Evolutionary conservation across 2,888 invertebrate genomes (phyloP).

Genomic region (Lepidonotus clava): DNA sequence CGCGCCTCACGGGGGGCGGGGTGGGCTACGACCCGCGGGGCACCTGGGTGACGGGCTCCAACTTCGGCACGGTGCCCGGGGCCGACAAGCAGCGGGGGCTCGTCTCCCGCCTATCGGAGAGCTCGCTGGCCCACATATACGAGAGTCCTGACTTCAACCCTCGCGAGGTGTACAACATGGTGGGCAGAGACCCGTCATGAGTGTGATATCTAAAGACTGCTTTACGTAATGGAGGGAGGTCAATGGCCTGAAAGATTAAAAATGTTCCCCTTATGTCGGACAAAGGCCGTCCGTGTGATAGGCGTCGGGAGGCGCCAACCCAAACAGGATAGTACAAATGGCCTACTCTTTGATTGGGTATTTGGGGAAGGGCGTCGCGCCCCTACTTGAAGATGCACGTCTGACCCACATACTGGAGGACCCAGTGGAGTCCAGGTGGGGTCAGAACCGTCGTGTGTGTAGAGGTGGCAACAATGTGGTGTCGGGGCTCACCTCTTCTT

Average conservation of each 20-base stretch:
- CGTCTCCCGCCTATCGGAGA: background rate
- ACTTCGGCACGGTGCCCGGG: slow-evolving; percentile 26
- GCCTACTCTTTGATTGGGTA: background rate
- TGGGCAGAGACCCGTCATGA: slow-evolving; percentile 25
- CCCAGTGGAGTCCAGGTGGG: no score
- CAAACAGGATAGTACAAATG: slow-evolving; percentile 1
- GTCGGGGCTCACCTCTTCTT: no score
- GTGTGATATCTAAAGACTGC: no score
- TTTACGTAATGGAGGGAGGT: no score
- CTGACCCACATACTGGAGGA: background rate
- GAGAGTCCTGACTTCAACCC: slow-evolving; percentile 37
- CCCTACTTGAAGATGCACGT: background rate
- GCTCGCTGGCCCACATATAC: slow-evolving; percentile 3
- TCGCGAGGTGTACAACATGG: slow-evolving; percentile 24
- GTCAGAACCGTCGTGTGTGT: no score
- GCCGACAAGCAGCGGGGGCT: background rate
- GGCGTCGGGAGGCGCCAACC: background rate
- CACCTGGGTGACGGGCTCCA: slow-evolving; percentile 20
- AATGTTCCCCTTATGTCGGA: background rate
- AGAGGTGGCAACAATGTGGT: no score
- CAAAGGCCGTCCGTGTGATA: background rate
- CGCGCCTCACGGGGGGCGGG: background rate
- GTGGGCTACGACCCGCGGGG: slow-evolving; percentile 16
- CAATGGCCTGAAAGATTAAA: no score
- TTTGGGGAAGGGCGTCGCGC: background rate